Evolutionary conservation across 2,797 vertebrate species (phyloP), one percentile per base, ranked within the genome.

Genomic region (Danio jaintianensis): DNA sequence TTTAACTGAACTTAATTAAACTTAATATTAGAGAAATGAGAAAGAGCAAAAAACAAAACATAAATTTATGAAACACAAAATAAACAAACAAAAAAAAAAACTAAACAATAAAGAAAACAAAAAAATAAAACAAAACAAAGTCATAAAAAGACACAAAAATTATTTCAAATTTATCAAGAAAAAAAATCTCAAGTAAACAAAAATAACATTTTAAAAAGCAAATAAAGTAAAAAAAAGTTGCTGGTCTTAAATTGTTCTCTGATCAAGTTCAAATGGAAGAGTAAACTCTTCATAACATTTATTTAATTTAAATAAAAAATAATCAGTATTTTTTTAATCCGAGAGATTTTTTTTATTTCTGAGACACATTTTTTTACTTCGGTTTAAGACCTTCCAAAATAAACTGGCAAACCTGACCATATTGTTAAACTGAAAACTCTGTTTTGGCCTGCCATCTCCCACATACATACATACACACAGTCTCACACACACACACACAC

Each of bases 371-470:
- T 50, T 66, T 68, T 50, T 4, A 50, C 45, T 68, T 6, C 9
- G 64, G 22, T 42, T 56, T 56, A 8, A 67, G 22, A 61, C 4
- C 22, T 81, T 77, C 52, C n/a, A 13, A 62, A 80, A 80, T 73
- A 56, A 82, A 38, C 63, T 53, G 7, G 53, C 52, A 72, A 76
- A 75, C 55, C 38, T 38, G 12, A 71, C 67, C 15, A 10, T 9
- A 55, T 58, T 77, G 40, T 67, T 22, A 69, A 48, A 75, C 56
- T 71, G 6, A 40, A n/a, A n/a, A 43, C 66, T 79, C 75, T n/a
- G 68, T 77, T 80, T 83, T 83, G 81, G 83, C 74, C 61, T 6
- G 45, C 40, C 15, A 12, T 13, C 50, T 42, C 29, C 13, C 68
- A 48, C 52, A 20, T 20, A 20, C 42, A 45, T 63, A 66, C 61